Percentiles rank a stretch among this genome's conserved stretches.
These are phyloP conservation scores for Cephonodes hylas DNA, from an alignment of 2,888 invertebrate genomes.

Conservation along the genomic window DNA sequence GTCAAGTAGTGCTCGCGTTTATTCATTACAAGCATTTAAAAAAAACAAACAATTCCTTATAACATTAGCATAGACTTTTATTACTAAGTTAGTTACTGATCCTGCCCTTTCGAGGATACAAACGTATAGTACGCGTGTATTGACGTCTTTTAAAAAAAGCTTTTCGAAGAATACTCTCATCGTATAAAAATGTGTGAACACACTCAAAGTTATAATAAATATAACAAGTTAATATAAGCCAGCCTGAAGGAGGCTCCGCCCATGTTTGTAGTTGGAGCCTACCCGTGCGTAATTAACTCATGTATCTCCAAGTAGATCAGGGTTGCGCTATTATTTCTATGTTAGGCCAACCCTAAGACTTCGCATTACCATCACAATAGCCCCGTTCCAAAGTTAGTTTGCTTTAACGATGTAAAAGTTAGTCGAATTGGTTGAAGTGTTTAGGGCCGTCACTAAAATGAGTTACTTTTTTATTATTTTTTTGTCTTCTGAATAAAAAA, in stretches of 20 bases:
- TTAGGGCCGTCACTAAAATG: background rate
- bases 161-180: background rate
- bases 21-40: no score
- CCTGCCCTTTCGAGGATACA: no score
- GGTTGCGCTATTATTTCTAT: background rate
- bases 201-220: background rate
- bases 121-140: no score
- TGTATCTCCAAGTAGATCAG: constrained; percentile 3
- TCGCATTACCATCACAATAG: background rate
- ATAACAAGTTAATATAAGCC: no score
- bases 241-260: background rate
- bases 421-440: background rate
- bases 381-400: background rate
- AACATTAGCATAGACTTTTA: no score
- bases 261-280: background rate
- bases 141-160: background rate
- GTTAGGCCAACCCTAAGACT: background rate
- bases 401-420: background rate
- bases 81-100: no score
- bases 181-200: background rate
- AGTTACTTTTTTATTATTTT: background rate
- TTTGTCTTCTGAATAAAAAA: no score
- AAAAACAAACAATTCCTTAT: no score
- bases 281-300: background rate
- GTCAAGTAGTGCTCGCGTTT: no score